These are phyloP conservation scores for Bombus picipes DNA, from an alignment of 1,140 invertebrate genomes.

Conservation along the genomic window DNA sequence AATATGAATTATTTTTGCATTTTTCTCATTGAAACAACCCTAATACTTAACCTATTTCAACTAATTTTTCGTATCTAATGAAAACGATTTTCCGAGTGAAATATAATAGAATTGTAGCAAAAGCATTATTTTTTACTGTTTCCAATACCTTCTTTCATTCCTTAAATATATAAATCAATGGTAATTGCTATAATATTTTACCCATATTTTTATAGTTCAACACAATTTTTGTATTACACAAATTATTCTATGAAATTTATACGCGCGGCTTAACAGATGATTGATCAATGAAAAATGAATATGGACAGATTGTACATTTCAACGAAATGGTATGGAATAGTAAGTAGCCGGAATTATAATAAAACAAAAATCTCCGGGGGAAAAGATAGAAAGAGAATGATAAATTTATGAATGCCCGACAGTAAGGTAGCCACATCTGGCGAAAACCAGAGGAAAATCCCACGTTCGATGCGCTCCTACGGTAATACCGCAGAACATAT, in stretches of 20 bases:
- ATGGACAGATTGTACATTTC: neutral
- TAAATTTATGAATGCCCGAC: neutral
- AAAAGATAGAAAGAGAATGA: neutral
- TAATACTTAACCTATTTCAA: conserved; percentile 25
- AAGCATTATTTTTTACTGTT: neutral
- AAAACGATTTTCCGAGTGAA: neutral
- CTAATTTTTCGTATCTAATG: neutral
- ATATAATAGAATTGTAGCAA: neutral
- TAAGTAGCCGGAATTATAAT: neutral
- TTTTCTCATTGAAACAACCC: neutral
- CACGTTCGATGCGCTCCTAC: conserved; percentile 9
- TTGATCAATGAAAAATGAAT: neutral
- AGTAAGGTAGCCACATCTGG: conserved; percentile 36
- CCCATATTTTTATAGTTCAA: neutral
- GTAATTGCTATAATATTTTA: neutral
- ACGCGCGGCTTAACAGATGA: too few relatives aligned
- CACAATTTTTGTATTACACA: too few relatives aligned
- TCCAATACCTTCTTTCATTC: neutral
- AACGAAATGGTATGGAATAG: neutral
- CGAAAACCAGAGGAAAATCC: conserved; percentile 27
- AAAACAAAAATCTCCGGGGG: neutral
- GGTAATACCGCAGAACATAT: conserved; percentile 12
- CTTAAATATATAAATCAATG: neutral
- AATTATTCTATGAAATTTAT: neutral
- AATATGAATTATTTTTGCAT: conserved; percentile 71